Base-by-base conservation (phyloP, 2,888 invertebrate genomes). In the Papilio elwesi region DNA sequence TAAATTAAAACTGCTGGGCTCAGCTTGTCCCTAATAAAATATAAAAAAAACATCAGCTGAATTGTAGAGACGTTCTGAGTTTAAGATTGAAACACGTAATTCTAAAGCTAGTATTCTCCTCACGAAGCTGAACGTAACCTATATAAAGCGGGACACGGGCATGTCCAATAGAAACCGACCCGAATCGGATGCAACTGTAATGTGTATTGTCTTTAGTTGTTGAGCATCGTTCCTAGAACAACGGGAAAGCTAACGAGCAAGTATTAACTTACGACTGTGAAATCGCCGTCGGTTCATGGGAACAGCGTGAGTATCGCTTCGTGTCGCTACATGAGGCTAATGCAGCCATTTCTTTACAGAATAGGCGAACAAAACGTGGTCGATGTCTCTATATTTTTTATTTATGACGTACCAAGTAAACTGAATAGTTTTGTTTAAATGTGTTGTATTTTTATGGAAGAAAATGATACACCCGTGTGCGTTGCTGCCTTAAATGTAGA, bases 151-250 rank as follows among this genome's bases (percentile, higher is more conserved):
- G 38, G 12, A 15, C 68, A 57, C 43, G 48, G 55, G 11, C 52
- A 43, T 53, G 9, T 51, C 49, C 38, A 68, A 59, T 59, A 26
- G 38, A 68, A 49, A 68, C 63, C 63, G 63, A 64, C n/a, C 11
- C 53, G 16, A 63, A 70, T 53, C 57, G 68, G 5, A 38, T 4
- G 26, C 38, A 48, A 10, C 55, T 9, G 38, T 57, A 57, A 55
- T 65, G 70, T 70, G 38, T 55, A 55, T 57, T 63, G 70, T 70
- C 47, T 70, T 63, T 62, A 62, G 10, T 16, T 49, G n/a, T 63
- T 15, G n/a, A 7, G 49, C 47, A 67, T 47, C 55, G 66, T 67
- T 71, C 59, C 51, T 51, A 57, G 71, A 67, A 71, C 59, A 65
- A 48, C 51, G 55, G 70, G 64, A 65, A 71, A 65, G 55, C 48